Conservation (phyloP, 2,888 invertebrate genomes). For the Drosophila anomelani region DNA sequence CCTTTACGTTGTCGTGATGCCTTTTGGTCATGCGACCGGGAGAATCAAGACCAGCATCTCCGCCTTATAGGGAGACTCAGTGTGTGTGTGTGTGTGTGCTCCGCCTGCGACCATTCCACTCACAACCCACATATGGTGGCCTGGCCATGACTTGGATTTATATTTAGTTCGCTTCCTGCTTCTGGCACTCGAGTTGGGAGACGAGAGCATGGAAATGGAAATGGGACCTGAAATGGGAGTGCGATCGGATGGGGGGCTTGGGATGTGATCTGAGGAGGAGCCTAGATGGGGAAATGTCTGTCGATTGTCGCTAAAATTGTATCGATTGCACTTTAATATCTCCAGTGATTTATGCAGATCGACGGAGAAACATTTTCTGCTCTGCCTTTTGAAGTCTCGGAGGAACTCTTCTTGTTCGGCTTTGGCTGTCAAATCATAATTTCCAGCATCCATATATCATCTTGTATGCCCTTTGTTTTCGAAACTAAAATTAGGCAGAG, state of each 20-base stretch:
- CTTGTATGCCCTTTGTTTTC: neutral
- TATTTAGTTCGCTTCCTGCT: constrained; percentile 80
- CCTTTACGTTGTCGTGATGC: constrained; percentile 25
- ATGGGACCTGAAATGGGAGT: constrained; percentile 13
- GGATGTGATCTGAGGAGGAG: constrained; percentile 4
- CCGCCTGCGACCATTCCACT: neutral
- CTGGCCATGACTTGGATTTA: constrained; percentile 70
- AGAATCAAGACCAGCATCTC: constrained; percentile 28
- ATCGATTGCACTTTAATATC: constrained; percentile 66
- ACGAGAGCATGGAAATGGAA: constrained; percentile 36
- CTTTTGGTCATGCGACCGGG: constrained; percentile 33
- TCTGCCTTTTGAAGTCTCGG: neutral
- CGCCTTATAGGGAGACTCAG: constrained; percentile 7
- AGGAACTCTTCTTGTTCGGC: constrained; percentile 1
- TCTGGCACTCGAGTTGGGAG: constrained; percentile 57
- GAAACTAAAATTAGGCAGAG: constrained; percentile 43
- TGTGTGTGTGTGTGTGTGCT: neutral
- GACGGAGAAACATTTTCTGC: neutral
- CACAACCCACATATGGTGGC: constrained; percentile 66
- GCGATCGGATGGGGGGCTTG: neutral
- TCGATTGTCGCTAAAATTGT: constrained; percentile 42
- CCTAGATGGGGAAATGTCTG: constrained; percentile 22
- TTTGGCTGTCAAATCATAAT: constrained; percentile 32
- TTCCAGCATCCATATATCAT: constrained; percentile 36
- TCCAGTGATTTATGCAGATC: constrained; percentile 24